Base-by-base conservation (phyloP, 2,888 invertebrate species). In the Octonoba sinensis region DNA sequence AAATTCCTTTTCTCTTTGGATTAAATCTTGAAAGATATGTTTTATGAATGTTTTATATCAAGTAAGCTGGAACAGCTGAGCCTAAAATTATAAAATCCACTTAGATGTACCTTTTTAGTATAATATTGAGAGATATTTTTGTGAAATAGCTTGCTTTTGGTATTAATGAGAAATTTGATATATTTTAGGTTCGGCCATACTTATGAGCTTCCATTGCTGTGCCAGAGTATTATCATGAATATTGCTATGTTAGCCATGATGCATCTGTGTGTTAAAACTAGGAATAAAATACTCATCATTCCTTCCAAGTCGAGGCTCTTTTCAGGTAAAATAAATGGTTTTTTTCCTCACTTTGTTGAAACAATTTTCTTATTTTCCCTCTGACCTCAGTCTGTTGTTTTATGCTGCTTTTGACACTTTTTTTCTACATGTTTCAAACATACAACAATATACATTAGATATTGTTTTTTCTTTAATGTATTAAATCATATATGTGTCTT, bases 141-240 rank as follows among this genome's bases (percentile, higher is more conserved):
- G 36, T 36, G 11, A 36, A 36, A 36, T 36, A 36, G 6, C 8
- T 36, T 27, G 27, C 27, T 27, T 27, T 3, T 51, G 16, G 13
- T 0, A 51, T n/a, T 51, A 13, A 51, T 54, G 16, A 20, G 51
- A 8, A 16, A 8, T 8, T 54, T 18, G 8, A 18, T 54, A n/a
- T 64, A 6, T 62, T 67, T 59, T 90, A 99, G 99, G 99, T 99
- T 99, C 92, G 99, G 99, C 85, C 97, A 96, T 90, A 94, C 93
- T 86, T 99, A 96, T 91, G 99, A 99, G 90, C 91, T 95, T 88
- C 98, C 99, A 77, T 91, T 99, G 85, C 91, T 99, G 86, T 91
- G 96, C 83, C 99, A 99, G 91, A 99, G 98, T 90, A 92, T 99
- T 88, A 93, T 99, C 78, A 99, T 99, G 99, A 97, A 96, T 88